Percentiles rank a stretch among this genome's conserved stretches.
These are phyloP conservation scores for Syritta pipiens DNA, from an alignment of 2,888 invertebrate genomes.

Conservation along the genomic window DNA sequence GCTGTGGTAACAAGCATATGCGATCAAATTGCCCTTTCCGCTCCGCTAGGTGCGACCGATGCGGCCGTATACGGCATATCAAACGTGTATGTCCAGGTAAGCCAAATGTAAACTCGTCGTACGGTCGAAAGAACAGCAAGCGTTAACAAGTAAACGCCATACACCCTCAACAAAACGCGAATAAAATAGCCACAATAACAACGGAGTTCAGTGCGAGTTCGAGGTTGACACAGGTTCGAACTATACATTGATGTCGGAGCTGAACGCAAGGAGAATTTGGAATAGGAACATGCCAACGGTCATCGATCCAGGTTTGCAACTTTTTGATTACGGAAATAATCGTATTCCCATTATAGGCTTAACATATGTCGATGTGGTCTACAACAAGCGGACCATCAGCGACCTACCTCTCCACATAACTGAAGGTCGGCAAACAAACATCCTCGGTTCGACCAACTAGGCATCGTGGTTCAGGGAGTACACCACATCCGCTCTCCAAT, in stretches of 20 bases:
- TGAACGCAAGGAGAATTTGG: background rate
- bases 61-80: background rate
- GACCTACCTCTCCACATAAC: slow-evolving; percentile 50
- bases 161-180: background rate
- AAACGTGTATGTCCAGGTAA: slow-evolving; percentile 1
- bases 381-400: slow-evolving; percentile 10
- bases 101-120: background rate
- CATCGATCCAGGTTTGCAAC: background rate
- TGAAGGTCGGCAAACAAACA: slow-evolving; percentile 19
- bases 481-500: slow-evolving; percentile 4
- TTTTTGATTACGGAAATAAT: slow-evolving; percentile 16
- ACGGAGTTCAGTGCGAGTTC: slow-evolving; percentile 1
- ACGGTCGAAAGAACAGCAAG: background rate
- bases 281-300: background rate
- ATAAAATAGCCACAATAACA: background rate
- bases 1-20: background rate
- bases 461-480: slow-evolving; percentile 46
- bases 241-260: background rate
- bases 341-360: slow-evolving; percentile 26
- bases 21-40: background rate
- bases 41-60: background rate
- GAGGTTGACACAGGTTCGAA: background rate
- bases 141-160: background rate
- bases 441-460: slow-evolving; percentile 40
- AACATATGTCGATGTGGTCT: slow-evolving; percentile 27